A percentile compares a stretch with the other conserved stretches of the same genome.
Conservation (phyloP, 2,888 invertebrate genomes). For the Drosophila neotestacea region DNA sequence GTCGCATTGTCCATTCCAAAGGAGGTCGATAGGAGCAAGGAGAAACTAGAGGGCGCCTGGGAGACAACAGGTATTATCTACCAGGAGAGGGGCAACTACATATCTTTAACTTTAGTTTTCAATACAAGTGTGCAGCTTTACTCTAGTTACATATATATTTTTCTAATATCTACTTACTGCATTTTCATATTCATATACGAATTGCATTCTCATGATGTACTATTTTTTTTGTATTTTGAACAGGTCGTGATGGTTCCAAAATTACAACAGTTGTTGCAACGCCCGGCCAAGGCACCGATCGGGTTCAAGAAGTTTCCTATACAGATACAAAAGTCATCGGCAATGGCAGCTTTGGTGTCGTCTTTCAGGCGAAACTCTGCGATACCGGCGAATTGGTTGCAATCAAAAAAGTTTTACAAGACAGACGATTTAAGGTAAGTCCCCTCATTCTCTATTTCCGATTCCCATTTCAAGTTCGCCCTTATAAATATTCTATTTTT, state of each 20-base stretch:
- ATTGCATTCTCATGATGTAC: background rate
- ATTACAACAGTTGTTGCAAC: conserved; percentile 99
- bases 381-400: conserved; percentile 99
- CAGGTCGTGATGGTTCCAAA: conserved; percentile 98
- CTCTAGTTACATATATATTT: background rate
- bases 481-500: background rate
- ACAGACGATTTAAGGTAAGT: conserved; percentile 99
- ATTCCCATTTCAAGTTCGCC: background rate
- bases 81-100: background rate
- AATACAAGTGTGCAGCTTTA: conserved; percentile 12
- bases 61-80: conserved; percentile 81
- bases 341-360: conserved; percentile 99
- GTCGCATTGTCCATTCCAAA: conserved; percentile 85
- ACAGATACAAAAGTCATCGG: conserved; percentile 99
- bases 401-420: conserved; percentile 99
- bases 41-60: conserved; percentile 83
- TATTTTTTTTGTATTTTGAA: background rate
- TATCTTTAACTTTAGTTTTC: background rate
- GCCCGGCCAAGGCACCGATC: conserved; percentile 98
- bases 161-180: background rate
- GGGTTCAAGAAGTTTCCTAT: conserved; percentile 99
- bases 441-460: background rate
- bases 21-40: conserved; percentile 84
- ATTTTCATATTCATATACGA: background rate
- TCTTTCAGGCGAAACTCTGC: conserved; percentile 99